Evolutionary conservation across 2,797 vertebrate genomes (phyloP), one percentile per base, ranked within the genome.

Genomic region (Hylomyscus alleni): DNA sequence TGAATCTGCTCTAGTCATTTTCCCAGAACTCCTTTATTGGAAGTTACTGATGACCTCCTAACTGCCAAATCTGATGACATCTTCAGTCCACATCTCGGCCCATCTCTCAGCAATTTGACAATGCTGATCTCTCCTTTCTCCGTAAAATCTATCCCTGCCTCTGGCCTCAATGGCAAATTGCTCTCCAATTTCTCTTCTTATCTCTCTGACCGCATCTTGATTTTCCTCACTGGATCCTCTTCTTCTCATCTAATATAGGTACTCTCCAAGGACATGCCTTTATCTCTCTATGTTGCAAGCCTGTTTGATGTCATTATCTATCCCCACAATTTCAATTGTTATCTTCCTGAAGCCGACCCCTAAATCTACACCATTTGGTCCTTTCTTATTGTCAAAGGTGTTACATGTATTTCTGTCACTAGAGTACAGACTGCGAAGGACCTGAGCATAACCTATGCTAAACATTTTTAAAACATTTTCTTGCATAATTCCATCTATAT

Each of bases 11-110:
- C 67, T 82, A 93, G 22, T 92, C 67, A 54, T 73, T 89, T 88
- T 96, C 89, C 82, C 83, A 69, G 94, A 96, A 92, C 96, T 85
- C 76, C 93, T 93, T 96, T 67, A 90, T 89, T 96, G 89, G 65
- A 96, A 96, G 58, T 93, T 82, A 83, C 77, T 87, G 73, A 73
- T 95, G 94, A 95, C 91, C 89, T 83, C 75, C 88, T 80, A 93
- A 83, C 82, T 85, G 94, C 77, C 90, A 90, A 26, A 80, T 89
- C 58, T 95, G 92, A 94, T 96, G 86, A 95, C 65, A 73, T 85
- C 93, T 54, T 90, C 73, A 78, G 76, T 89, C 65, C 13, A 94
- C 84, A 58, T 67, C 72, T 72, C 60, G 31, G 75, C 78, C 89
- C 29, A 58, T 88, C 81, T 84, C 91, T 93, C 54, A 1, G 73